These are phyloP conservation scores for Indicator indicator DNA, from an alignment of 2,113 vertebrate genomes.

Conservation along the genomic window DNA sequence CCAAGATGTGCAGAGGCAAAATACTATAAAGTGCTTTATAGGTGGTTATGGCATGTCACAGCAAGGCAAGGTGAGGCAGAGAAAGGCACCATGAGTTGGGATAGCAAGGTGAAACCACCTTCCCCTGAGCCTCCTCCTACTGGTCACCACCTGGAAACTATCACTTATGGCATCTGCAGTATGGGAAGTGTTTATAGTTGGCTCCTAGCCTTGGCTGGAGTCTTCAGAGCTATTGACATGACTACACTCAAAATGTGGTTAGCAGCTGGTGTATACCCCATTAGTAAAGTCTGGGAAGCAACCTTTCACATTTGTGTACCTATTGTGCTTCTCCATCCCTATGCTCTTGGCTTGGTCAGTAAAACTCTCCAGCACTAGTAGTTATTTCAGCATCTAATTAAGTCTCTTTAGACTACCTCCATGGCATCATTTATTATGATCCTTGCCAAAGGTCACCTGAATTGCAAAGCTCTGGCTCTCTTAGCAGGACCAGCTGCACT, in stretches of 20 bases:
- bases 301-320: not conserved
- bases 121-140: not conserved
- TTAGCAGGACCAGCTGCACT: not conserved
- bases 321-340: not conserved
- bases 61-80: not conserved
- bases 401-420: not conserved
- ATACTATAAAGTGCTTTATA: not conserved
- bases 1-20: not conserved
- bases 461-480: not conserved
- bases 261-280: not conserved
- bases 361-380: not conserved
- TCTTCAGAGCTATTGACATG: not conserved
- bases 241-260: not conserved
- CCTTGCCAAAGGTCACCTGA: not conserved
- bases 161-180: not conserved
- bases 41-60: not conserved
- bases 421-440: not conserved
- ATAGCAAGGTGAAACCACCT: not conserved
- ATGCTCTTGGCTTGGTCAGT: not conserved
- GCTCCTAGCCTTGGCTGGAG: not conserved
- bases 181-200: not conserved
- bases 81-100: fast-evolving
- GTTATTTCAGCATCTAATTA: not conserved
- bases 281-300: not conserved
- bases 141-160: not conserved